Percentiles rank a stretch among this genome's conserved stretches.
phyloP scores from a whole-genome alignment of 2,888 invertebrate species.

The Anticlea derivata region DNA sequence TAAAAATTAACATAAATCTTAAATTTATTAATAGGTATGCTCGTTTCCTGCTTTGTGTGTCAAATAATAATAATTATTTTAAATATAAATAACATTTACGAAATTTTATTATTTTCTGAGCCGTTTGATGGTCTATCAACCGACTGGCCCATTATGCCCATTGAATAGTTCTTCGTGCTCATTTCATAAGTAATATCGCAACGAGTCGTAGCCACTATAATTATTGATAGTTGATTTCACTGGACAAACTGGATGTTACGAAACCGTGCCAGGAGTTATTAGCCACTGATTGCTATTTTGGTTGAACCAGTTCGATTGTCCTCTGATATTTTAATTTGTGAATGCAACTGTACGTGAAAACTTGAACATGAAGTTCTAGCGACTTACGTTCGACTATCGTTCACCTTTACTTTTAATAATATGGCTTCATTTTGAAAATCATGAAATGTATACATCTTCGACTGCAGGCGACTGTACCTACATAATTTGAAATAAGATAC shows the following conservation, averaged over 20 bases:
- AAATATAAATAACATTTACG: too few species aligned
- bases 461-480: too few species aligned
- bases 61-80: too few species aligned
- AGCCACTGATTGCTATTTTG: conserved; percentile 44
- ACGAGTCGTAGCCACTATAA: conserved; percentile 41
- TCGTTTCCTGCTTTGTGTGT: too few species aligned
- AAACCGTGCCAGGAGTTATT: conserved; percentile 41
- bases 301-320: conserved; percentile 34
- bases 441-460: too few species aligned
- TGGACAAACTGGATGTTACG: conserved; percentile 32
- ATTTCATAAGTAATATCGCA: conserved; percentile 62
- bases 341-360: background rate
- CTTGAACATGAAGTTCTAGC: too few species aligned
- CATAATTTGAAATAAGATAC: too few species aligned
- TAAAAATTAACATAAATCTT: too few species aligned
- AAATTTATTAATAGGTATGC: too few species aligned
- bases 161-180: conserved; percentile 45
- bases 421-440: too few species aligned
- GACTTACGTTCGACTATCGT: too few species aligned
- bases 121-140: conserved; percentile 3
- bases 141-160: conserved; percentile 29
- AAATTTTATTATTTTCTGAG: conserved; percentile 4
- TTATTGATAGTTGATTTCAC: conserved; percentile 50
- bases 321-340: conserved; percentile 36
- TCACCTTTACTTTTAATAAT: too few species aligned